Base-by-base conservation (phyloP, 37 sponge, comb jelly and placozoan genomes). In the Diacarnus erythraeanus region DNA sequence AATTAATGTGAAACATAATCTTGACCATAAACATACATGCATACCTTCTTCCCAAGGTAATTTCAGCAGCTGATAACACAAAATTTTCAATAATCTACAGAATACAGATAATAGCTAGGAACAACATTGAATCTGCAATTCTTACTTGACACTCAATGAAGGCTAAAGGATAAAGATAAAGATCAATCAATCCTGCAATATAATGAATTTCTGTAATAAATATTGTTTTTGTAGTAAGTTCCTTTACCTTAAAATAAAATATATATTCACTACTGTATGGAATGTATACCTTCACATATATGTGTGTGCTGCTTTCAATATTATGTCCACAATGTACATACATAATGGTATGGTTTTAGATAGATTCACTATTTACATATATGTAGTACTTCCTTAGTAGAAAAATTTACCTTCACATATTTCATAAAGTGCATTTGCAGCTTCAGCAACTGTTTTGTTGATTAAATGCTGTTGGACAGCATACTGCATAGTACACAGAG, bases 81-180 rank as follows among this genome's bases (percentile, higher is more conserved):
- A 66, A 72, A 6, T 25, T 30, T 40, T 81, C 83, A 64, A 90
- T 81, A 4, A 82, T 1, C 91, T 90, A 39, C 61, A 60, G 22
- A 21, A 17, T 26, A 17, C 22, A 60, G 27, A 33, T 12, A 9
- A 38, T 21, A 22, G 21, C 15, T 6, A 59, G 8, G 10, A 56
- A 40, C n/a, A 56, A 31, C 54, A 37, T 1, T 35, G 44, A 37
- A 67, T 10, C 1, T 29, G 27, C 83, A 18, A 17, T 64, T 42
- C 77, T 75, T 36, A 92, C 83, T 75, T 88, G 86, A 59, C 93
- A 93, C 35, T 85, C 93, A 20, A 61, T 47, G 30, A 88, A 73
- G 21, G 93, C 90, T 41, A 59, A 30, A 12, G 66, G 37, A 65
- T 72, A 93, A 34, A 81, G 29, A n/a, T 67, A 35, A n/a, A 83